phyloP scores from a whole-genome alignment of 2,888 invertebrate genomes.

The Tethea ocularis region DNA sequence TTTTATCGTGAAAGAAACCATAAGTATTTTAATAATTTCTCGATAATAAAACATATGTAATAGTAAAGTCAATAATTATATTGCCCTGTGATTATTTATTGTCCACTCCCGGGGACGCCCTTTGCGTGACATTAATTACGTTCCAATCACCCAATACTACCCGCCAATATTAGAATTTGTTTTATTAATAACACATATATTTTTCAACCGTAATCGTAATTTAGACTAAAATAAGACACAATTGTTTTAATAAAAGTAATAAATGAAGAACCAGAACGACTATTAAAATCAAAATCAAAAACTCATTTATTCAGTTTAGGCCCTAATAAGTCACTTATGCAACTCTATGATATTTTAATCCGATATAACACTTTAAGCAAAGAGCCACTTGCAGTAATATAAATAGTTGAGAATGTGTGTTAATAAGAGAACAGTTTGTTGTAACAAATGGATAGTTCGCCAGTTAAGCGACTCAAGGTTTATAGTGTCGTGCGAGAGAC shows the following conservation, averaged over 20 bases:
- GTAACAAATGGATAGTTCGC: constrained; percentile 38
- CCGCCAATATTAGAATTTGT: too few species aligned
- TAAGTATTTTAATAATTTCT: background rate
- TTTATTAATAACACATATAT: too few species aligned
- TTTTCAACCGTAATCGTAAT: too few species aligned
- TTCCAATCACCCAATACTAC: too few species aligned
- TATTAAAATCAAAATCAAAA: background rate
- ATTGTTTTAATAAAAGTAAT: too few species aligned
- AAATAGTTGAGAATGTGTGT: constrained; percentile 11
- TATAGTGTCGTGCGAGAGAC: constrained; percentile 30
- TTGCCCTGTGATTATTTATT: too few species aligned
- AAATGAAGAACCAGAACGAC: background rate
- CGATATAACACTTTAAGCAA: background rate
- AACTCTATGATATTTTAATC: background rate
- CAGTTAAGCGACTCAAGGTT: constrained; percentile 32
- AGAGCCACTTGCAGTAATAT: background rate
- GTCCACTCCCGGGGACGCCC: too few species aligned
- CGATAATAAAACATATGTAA: background rate
- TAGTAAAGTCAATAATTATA: too few species aligned
- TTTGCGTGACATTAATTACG: too few species aligned
- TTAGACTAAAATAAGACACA: too few species aligned
- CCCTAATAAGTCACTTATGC: too few species aligned
- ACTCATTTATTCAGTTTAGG: too few species aligned
- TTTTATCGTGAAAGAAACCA: background rate
- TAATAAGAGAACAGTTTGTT: constrained; percentile 24